These are phyloP conservation scores for Okapia johnstoni DNA, from an alignment of 2,113 vertebrate species.

Conservation along the genomic window DNA sequence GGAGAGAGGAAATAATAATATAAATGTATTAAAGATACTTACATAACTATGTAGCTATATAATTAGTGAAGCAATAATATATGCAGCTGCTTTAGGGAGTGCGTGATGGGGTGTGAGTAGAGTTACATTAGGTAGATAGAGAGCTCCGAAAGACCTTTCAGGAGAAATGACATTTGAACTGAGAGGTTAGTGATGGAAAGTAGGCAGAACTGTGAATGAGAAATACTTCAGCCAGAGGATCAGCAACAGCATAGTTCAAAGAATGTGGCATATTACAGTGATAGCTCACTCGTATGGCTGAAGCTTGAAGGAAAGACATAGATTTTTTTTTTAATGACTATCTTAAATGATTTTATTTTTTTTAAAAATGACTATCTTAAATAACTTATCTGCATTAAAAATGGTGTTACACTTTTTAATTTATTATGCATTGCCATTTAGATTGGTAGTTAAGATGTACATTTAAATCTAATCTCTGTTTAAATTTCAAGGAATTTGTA, in stretches of 20 bases:
- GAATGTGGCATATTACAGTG: background rate
- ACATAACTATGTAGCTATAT: background rate
- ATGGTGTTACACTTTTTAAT: background rate
- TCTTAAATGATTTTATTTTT: background rate
- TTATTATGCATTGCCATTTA: background rate
- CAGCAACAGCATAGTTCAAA: background rate
- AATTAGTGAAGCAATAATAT: background rate
- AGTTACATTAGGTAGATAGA: background rate
- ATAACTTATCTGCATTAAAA: background rate
- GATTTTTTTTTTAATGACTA: background rate
- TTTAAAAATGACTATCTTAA: background rate
- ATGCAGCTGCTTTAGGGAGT: background rate
- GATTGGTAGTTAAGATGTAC: background rate
- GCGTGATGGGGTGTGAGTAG: background rate
- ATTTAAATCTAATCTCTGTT: background rate
- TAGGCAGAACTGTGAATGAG: background rate
- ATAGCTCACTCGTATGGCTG: background rate
- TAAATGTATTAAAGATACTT: background rate
- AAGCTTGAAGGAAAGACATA: background rate
- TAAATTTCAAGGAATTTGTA: background rate
- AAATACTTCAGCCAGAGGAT: background rate
- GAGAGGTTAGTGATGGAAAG: background rate
- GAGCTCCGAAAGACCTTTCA: background rate
- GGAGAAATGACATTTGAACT: background rate
- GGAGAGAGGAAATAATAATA: background rate